phyloP scores from a whole-genome alignment of 2,888 invertebrate species.

The Limnephilus auricula region DNA sequence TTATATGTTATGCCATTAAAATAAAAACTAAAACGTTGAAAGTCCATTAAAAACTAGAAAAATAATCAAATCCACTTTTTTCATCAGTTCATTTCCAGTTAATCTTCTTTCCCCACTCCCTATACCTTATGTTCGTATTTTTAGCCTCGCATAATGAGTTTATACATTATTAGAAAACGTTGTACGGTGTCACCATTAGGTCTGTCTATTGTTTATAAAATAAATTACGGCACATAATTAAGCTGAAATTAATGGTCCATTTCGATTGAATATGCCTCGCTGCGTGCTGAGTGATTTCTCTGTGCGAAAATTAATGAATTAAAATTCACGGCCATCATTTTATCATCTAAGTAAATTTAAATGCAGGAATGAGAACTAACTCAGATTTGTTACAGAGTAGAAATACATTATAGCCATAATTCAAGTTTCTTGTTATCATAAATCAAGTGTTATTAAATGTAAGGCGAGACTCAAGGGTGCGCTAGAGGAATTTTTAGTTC shows the following conservation, averaged over 20 bases:
- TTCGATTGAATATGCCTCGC: neutral
- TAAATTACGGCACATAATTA: neutral
- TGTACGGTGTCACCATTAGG: neutral
- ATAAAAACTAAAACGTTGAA: too few species aligned
- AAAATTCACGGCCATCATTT: neutral
- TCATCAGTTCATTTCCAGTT: too few species aligned
- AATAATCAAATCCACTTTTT: too few species aligned
- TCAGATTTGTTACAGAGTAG: neutral
- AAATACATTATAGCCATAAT: neutral
- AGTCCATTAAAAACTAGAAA: too few species aligned
- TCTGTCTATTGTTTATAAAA: too few species aligned
- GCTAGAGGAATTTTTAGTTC: neutral
- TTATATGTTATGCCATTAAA: too few species aligned
- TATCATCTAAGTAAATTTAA: neutral
- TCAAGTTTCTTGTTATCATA: neutral
- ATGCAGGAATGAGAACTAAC: neutral
- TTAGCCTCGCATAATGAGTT: neutral
- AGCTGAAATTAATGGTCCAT: neutral
- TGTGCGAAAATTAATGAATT: neutral
- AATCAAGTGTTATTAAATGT: neutral
- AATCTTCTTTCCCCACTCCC: too few species aligned
- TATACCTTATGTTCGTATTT: neutral
- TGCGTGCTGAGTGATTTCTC: neutral
- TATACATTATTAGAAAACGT: neutral
- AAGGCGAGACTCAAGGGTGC: neutral